phyloP scores from a whole-genome alignment of 2,797 vertebrate genomes.

The Enteromius unitaeniatus region DNA sequence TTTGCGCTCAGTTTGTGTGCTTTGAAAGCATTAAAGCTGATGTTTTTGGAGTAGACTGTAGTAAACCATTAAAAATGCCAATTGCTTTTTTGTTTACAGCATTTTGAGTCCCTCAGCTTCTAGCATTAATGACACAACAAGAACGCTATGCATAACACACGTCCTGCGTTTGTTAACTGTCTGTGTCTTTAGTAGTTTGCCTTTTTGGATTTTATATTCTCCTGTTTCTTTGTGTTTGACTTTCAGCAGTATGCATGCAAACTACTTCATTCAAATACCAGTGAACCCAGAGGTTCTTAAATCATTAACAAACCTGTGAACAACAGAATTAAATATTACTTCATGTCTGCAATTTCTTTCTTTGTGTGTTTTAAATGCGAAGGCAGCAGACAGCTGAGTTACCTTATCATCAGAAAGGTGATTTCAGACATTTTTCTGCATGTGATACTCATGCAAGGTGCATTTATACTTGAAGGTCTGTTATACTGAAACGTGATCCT shows the following conservation, averaged over 20 bases:
- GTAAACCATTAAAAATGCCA: conserved; percentile 9
- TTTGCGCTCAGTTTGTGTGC: conserved; percentile 38
- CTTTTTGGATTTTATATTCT: not conserved
- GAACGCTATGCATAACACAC: not conserved
- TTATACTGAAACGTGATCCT: not conserved
- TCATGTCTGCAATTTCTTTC: not conserved
- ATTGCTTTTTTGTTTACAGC: conserved; percentile 16
- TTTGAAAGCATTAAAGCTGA: conserved; percentile 46
- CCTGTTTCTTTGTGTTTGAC: not conserved
- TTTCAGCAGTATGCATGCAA: not conserved
- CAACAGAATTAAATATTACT: not conserved
- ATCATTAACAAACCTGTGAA: not conserved
- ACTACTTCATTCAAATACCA: not conserved
- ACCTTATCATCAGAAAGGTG: not conserved
- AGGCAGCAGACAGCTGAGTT: not conserved
- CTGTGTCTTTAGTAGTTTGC: not conserved
- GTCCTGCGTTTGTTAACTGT: not conserved
- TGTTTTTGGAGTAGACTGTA: conserved; percentile 7
- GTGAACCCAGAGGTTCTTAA: not conserved
- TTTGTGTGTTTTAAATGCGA: not conserved
- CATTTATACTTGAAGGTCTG: not conserved
- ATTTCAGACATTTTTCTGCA: not conserved
- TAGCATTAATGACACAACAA: not conserved
- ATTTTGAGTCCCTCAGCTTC: not conserved
- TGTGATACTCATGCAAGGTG: not conserved